Base-by-base conservation (phyloP, 2,888 invertebrate genomes). In the Lepidonotus clava region DNA sequence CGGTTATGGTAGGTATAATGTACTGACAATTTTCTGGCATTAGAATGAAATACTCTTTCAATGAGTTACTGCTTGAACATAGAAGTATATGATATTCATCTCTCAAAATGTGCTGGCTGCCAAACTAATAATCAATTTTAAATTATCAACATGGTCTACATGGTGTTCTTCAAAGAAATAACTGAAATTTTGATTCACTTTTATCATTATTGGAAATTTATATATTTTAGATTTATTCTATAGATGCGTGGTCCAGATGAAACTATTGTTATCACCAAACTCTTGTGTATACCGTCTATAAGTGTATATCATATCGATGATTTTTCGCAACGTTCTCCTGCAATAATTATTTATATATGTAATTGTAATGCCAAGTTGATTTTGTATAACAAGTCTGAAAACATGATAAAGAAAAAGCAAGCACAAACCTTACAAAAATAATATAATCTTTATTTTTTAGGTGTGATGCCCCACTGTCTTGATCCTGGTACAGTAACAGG, bases 1-100 rank as follows among this genome's bases (percentile, higher is more conserved):
- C 90, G 95, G 95, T 46, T 93, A 94, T 86, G 95, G 95, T 95
- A 91, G 89, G 91, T 86, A 24, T 18, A 67, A 41, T 4, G n/a
- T 18, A 11, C 83, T 86, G 5, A 83, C 61, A n/a, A 46, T 14
- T 32, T 51, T 28, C 67, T 24, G 14, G 8, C 11, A 28, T 24
- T 18, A 11, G 11, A 28, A 67, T 67, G 24, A 32, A 34, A 24
- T 36, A 18, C 18, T 21, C 76, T 14, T 76, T 14, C 6, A 38
- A 8, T 8, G 76, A 18, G 76, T 28, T 14, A 34, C 18, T 36
- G 24, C 38, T n/a, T 32, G 14, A 8, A 11, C 8, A 46, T 46
- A 11, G 8, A 18, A 11, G 8, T 46, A 8, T 46, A 46, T 46
- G 8, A 18, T 46, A 18, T 18, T 46, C 18, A 18, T 18, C 18